Evolutionary conservation across 1,140 invertebrate genomes (phyloP), one percentile per base, ranked within the genome.

Genomic region (Lasioglossum baleicum): DNA sequence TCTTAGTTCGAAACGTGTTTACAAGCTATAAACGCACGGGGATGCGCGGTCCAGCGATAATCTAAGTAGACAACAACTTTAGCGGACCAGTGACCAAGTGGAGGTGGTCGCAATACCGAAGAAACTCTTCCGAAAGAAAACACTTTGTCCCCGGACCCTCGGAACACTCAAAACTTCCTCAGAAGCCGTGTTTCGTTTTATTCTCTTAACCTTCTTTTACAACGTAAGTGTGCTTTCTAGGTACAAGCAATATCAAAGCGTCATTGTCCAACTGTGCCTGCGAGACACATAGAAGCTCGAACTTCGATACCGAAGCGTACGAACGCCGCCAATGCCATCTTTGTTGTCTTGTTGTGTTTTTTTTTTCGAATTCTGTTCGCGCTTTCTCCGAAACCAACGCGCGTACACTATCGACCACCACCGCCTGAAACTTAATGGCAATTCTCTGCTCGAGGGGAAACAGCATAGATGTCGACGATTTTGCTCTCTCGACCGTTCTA

Each of bases 231-330:
- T 58, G 56, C 56, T n/a, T n/a, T 58, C 20, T 58, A 58, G 56
- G 56, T 58, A 58, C 56, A 58, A 58, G 20, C 56, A 58, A 58
- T 58, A 58, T 58, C 56, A 58, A 20, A n/a, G 56, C 56, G 56
- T 58, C 56, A 58, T 58, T 58, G 56, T 58, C 56, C 56, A 58
- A 58, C 56, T 58, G 56, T n/a, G 56, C 56, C 56, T 58, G 56
- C 56, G n/a, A 22, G 56, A 58, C 56, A 58, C 56, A 58, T 58
- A 58, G n/a, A 58, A 58, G 56, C 56, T 58, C 56, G n/a, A 58
- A 58, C 56, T 58, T 58, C 56, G 56, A 58, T 58, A 58, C 56
- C 17, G 56, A 58, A 58, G 4, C 56, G 17, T n/a, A 7, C 56
- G 56, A n/a, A 20, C 53, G 7, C 53, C 53, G 17, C 56, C 56